A percentile compares a stretch with the other conserved stretches of the same genome.
Conservation (phyloP, 2,113 vertebrate genomes). For the Peromyscus californicus region DNA sequence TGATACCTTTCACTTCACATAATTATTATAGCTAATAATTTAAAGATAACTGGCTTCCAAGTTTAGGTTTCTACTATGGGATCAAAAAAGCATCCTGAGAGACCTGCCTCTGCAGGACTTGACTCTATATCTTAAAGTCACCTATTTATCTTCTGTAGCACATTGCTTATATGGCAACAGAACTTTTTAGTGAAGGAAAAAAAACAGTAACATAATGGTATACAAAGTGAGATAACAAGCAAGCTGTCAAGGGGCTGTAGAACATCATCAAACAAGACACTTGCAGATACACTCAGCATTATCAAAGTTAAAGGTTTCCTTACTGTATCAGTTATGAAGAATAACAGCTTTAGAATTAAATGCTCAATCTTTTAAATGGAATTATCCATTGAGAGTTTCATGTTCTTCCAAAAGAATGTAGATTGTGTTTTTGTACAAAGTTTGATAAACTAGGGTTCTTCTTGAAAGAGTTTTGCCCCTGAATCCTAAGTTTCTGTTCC, state of each 20-base stretch:
- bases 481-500: not conserved
- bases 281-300: not conserved
- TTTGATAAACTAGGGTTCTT: not conserved
- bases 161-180: conserved; percentile 47
- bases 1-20: not conserved
- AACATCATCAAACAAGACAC: not conserved
- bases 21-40: not conserved
- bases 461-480: not conserved
- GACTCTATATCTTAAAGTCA: not conserved
- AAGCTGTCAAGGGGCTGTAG: not conserved
- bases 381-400: conserved; percentile 9
- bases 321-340: not conserved
- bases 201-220: not conserved
- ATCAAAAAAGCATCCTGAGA: not conserved
- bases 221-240: conserved; percentile 5
- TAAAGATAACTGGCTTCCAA: not conserved
- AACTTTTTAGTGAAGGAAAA: not conserved
- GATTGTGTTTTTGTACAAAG: not conserved
- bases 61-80: not conserved
- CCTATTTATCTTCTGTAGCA: conserved; percentile 1
- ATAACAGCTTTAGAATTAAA: not conserved
- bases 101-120: not conserved
- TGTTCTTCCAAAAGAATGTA: not conserved
- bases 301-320: not conserved
- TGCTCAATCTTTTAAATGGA: not conserved